phyloP scores from a whole-genome alignment of 2,888 invertebrate genomes.

The Cremastinae sp. region DNA sequence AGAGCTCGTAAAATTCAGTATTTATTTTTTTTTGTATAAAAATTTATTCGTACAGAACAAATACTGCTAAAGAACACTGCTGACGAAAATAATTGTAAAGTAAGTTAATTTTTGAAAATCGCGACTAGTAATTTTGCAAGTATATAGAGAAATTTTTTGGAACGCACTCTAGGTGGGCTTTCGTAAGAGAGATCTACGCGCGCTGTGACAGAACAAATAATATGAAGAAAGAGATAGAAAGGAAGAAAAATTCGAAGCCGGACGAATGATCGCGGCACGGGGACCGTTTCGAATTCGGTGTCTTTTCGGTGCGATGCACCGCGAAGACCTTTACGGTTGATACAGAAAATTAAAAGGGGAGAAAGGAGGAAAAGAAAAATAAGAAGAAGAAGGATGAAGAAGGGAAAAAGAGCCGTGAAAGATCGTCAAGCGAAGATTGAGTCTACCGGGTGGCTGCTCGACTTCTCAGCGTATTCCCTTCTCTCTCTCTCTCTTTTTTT shows the following conservation, averaged over 20 bases:
- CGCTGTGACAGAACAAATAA: constrained; percentile 10
- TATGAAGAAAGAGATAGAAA: constrained; percentile 17
- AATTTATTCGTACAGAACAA: no score
- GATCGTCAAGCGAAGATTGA: constrained; percentile 52
- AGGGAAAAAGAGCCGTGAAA: constrained; percentile 44
- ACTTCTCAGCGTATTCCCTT: constrained; percentile 28
- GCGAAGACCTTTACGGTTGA: constrained; percentile 44
- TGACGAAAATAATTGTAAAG: no score
- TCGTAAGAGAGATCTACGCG: constrained; percentile 45
- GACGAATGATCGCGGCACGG: constrained; percentile 64
- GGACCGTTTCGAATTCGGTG: constrained; percentile 72
- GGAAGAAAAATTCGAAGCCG: constrained; percentile 55
- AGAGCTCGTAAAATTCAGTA: no score
- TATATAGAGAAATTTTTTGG: no score
- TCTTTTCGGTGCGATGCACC: constrained; percentile 57
- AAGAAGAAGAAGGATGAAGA: constrained; percentile 29
- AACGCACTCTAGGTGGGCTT: no score
- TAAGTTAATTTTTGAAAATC: no score
- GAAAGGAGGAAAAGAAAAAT: background rate
- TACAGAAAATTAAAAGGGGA: constrained; percentile 43
- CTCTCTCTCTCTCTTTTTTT: background rate
- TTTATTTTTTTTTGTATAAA: no score
- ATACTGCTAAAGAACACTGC: no score
- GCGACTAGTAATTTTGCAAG: no score
- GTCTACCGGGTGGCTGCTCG: constrained; percentile 52